A percentile compares a stretch with the other conserved stretches of the same genome.
Conservation (phyloP, 2,797 vertebrate genomes). For the Poeciliopsis paucimaculata region DNA sequence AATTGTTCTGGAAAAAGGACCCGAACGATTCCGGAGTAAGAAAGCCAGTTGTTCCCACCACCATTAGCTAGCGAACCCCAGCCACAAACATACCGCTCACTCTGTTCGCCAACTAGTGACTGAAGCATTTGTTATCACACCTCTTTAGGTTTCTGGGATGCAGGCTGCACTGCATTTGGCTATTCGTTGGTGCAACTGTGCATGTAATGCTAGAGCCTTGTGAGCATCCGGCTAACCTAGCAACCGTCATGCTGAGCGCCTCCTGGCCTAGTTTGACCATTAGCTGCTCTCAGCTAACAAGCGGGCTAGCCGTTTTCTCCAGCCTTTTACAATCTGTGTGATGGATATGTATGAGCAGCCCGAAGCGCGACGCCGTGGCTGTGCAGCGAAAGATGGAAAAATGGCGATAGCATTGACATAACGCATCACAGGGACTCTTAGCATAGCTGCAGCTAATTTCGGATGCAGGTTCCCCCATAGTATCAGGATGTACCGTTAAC, state of each 20-base stretch:
- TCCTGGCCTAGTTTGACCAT: conserved; percentile 62
- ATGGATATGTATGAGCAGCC: background rate
- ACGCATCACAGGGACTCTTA: conserved; percentile 22
- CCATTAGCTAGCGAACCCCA: conserved; percentile 45
- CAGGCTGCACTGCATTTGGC: background rate
- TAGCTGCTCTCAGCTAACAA: conserved; percentile 33
- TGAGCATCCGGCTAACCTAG: conserved; percentile 57
- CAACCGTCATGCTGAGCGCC: conserved; percentile 59
- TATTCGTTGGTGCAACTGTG: background rate
- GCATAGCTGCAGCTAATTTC: conserved; percentile 36
- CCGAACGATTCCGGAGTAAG: conserved; percentile 81
- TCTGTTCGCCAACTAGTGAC: background rate
- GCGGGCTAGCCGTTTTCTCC: conserved; percentile 9
- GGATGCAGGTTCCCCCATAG: conserved; percentile 8
- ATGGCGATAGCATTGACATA: background rate
- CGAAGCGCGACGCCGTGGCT: fast-evolving
- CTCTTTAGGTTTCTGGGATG: background rate
- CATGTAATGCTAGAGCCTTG: conserved; percentile 16
- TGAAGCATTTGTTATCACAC: background rate
- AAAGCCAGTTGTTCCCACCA: conserved; percentile 56
- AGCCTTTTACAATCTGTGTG: fast-evolving
- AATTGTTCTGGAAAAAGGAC: conserved; percentile 82
- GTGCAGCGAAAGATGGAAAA: fast-evolving
- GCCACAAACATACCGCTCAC: background rate
- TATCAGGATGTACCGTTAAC: background rate